phyloP scores from a whole-genome alignment of 1,140 invertebrate genomes.

The Acromyrmex charruanus region DNA sequence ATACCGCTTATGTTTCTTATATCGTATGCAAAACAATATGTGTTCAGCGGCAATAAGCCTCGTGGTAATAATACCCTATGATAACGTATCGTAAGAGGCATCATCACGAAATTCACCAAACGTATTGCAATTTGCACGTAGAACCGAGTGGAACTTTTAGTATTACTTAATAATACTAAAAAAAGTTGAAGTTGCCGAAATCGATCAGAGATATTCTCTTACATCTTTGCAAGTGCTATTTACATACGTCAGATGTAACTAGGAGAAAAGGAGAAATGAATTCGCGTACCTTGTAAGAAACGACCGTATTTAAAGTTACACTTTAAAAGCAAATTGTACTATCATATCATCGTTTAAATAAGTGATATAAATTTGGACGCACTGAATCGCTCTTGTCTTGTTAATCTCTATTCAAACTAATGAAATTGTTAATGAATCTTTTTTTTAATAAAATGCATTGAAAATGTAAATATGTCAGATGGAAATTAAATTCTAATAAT shows the following conservation, averaged over 20 bases:
- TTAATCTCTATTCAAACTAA: background rate
- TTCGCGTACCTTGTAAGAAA: background rate
- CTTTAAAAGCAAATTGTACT: background rate
- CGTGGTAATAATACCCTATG: background rate
- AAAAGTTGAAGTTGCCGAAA: background rate
- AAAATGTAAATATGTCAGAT: background rate
- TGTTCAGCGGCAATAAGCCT: background rate
- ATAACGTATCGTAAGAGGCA: constrained; percentile 24
- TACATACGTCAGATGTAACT: background rate
- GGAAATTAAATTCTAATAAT: background rate
- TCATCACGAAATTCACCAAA: background rate
- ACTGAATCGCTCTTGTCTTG: background rate
- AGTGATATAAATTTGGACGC: constrained; percentile 16
- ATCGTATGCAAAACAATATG: constrained; percentile 25
- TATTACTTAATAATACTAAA: constrained; percentile 10
- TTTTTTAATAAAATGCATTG: background rate
- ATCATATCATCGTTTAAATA: constrained; percentile 45
- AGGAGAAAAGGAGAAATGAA: background rate
- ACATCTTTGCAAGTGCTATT: background rate
- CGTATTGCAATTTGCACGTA: background rate
- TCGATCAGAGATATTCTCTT: background rate
- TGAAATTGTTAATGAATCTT: background rate
- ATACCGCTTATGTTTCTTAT: background rate
- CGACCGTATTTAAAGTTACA: background rate
- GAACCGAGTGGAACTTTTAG: background rate